These are phyloP conservation scores for Henricia sp. DNA, from an alignment of 53 echinoderm and acorn worm genomes.

Conservation along the genomic window DNA sequence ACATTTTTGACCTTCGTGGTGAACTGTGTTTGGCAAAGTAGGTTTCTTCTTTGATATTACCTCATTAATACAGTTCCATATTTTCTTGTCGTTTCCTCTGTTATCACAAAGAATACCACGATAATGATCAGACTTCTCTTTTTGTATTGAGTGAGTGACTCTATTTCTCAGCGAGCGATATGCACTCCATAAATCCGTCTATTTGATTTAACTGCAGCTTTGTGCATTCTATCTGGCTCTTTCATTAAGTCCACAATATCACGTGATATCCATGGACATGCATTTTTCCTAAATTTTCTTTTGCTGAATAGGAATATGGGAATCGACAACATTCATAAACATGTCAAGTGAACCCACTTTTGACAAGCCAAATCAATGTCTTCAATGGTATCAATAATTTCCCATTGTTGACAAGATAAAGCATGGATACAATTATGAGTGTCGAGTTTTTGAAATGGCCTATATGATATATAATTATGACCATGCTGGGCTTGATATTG, in stretches of 20 bases:
- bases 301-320: neutral
- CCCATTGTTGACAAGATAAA: neutral
- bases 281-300: neutral
- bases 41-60: neutral
- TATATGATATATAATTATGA: too few species aligned
- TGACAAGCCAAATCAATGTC: conserved; percentile 1
- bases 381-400: neutral
- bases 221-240: neutral
- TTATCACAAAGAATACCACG: conserved; percentile 1
- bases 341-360: conserved; percentile 1
- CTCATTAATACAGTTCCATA: neutral
- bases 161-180: neutral
- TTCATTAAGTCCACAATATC: conserved; percentile 4
- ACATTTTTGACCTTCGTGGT: neutral
- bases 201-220: neutral
- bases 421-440: too few species aligned
- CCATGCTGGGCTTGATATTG: too few species aligned
- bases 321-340: neutral
- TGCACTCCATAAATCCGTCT: neutral
- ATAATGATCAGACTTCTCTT: neutral
- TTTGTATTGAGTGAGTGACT: neutral
- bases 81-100: conserved; percentile 5
- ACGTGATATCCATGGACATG: conserved; percentile 2
- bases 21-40: neutral
- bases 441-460: too few species aligned